Conservation (phyloP, 2,888 invertebrate species). For the Ichneumon xanthorius region DNA sequence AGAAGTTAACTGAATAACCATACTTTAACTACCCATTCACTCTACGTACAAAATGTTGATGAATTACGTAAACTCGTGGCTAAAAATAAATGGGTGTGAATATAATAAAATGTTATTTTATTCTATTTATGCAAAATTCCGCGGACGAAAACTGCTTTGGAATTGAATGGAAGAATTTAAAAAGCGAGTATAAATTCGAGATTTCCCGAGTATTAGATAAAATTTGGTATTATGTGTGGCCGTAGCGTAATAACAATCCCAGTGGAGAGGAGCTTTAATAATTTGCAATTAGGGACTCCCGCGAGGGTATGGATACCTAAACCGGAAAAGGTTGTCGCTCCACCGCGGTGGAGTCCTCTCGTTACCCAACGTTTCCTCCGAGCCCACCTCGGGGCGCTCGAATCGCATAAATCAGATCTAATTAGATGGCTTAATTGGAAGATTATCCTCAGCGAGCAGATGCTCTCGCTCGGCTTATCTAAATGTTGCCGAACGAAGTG, state of each 20-base stretch:
- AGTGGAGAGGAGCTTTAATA: background rate
- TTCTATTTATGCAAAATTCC: slow-evolving; percentile 2
- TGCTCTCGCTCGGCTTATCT: slow-evolving; percentile 60
- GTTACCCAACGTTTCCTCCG: slow-evolving; percentile 42
- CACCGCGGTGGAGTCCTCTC: slow-evolving; percentile 7
- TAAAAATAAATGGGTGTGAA: too few relatives aligned
- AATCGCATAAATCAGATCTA: slow-evolving; percentile 69
- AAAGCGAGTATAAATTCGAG: background rate
- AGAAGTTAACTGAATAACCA: too few relatives aligned
- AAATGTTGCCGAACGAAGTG: slow-evolving; percentile 42
- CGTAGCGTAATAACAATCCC: background rate
- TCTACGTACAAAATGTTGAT: too few relatives aligned
- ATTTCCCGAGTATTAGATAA: background rate
- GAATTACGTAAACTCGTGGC: too few relatives aligned
- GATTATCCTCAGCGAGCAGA: slow-evolving; percentile 65
- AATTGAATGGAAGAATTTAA: slow-evolving; percentile 20
- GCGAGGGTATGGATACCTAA: background rate
- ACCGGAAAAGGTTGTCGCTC: slow-evolving; percentile 33
- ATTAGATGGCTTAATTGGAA: slow-evolving; percentile 68
- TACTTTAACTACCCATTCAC: too few relatives aligned
- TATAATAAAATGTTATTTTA: background rate
- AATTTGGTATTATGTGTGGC: background rate
- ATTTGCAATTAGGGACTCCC: slow-evolving; percentile 24
- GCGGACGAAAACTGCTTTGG: background rate
- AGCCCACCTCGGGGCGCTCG: slow-evolving; percentile 36